Conservation (phyloP, 2,888 invertebrate species). For the Eucriotettix oculatus region DNA sequence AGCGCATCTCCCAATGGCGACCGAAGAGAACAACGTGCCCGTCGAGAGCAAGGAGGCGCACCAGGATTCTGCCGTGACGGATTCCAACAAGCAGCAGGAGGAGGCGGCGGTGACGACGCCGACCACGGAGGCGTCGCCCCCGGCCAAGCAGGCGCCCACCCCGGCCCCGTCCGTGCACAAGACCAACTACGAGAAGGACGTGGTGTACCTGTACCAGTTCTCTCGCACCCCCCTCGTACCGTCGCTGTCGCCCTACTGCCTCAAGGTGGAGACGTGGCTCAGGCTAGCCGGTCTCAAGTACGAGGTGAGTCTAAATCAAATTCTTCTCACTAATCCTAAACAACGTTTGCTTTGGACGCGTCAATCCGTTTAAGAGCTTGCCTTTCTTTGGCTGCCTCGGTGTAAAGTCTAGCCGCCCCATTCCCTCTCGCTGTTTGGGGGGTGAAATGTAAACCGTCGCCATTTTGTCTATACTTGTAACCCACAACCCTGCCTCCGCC, state of each 20-base stretch:
- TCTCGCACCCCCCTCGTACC: constrained; percentile 78
- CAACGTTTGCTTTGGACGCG: no score
- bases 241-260: constrained; percentile 80
- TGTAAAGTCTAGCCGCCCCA: no score
- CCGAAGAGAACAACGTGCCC: constrained; percentile 56
- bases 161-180: constrained; percentile 70
- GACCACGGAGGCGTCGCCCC: constrained; percentile 33
- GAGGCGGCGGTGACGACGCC: constrained; percentile 21
- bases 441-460: no score
- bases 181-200: constrained; percentile 75
- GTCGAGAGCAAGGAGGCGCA: constrained; percentile 24
- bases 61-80: constrained; percentile 20
- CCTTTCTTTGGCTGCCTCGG: no score
- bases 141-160: constrained; percentile 47
- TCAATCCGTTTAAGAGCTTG: no score
- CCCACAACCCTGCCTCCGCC: no score
- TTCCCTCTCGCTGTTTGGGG: no score
- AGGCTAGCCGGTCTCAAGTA: constrained; percentile 81
- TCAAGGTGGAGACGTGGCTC: constrained; percentile 93
- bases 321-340: neutral
- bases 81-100: constrained; percentile 22
- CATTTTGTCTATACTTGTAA: no score
- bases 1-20: constrained; percentile 42
- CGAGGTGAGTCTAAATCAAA: constrained; percentile 52
- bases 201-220: constrained; percentile 88